phyloP scores from a whole-genome alignment of 1,140 invertebrate genomes.

The Aphelinus certus region DNA sequence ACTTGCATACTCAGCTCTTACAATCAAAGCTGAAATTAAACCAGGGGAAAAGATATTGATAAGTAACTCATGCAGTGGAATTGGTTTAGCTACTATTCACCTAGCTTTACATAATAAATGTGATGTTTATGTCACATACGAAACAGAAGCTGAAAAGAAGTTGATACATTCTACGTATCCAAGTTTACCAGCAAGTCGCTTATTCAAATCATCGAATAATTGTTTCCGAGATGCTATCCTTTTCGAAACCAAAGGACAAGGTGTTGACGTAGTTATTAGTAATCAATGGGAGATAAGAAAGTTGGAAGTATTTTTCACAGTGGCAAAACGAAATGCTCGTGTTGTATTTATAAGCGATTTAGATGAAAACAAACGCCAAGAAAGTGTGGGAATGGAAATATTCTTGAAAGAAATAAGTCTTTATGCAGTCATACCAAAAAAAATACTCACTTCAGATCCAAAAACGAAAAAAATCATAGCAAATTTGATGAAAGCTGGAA shows the following conservation, averaged over 20 bases:
- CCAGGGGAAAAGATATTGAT: slow-evolving; percentile 72
- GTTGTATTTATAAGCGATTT: slow-evolving; percentile 78
- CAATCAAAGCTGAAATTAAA: slow-evolving; percentile 73
- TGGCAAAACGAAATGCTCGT: slow-evolving; percentile 73
- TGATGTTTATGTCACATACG: slow-evolving; percentile 75
- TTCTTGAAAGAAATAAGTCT: slow-evolving; percentile 85
- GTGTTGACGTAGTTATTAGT: slow-evolving; percentile 75
- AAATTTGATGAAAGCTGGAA: slow-evolving; percentile 70
- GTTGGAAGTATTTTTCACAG: slow-evolving; percentile 71
- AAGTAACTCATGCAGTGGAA: slow-evolving; percentile 74
- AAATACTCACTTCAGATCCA: slow-evolving; percentile 70
- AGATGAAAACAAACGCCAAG: slow-evolving; percentile 65
- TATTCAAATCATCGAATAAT: slow-evolving; percentile 53
- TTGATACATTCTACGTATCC: slow-evolving; percentile 82
- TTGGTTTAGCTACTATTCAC: slow-evolving; percentile 78
- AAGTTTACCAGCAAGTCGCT: slow-evolving; percentile 60
- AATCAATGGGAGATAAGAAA: slow-evolving; percentile 21
- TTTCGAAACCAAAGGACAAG: slow-evolving; percentile 68
- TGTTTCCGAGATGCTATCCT: slow-evolving; percentile 67
- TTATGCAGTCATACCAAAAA: slow-evolving; percentile 87
- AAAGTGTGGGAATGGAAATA: slow-evolving; percentile 72
- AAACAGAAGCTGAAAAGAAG: slow-evolving; percentile 77
- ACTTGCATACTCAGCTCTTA: slow-evolving; percentile 87
- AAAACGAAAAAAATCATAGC: slow-evolving; percentile 57
- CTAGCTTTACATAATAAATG: slow-evolving; percentile 71